Base-by-base conservation (phyloP, 2,888 invertebrate species). In the Drosophila quinaria region DNA sequence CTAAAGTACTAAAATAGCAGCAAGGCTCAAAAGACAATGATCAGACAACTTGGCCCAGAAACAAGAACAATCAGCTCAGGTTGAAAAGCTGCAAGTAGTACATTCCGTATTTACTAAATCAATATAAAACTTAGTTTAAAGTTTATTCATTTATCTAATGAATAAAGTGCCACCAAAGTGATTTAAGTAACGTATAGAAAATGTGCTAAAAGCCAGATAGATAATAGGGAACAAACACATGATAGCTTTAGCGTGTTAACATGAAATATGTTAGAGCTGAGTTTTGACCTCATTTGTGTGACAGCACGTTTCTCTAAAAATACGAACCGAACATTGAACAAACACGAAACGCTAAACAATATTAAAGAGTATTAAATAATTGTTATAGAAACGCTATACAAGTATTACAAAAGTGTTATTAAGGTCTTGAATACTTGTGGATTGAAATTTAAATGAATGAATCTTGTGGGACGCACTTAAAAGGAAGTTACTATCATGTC, bases 201-300 rank as follows among this genome's bases (percentile, higher is more conserved):
- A n/a, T 22, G 19, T 13, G 31, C 31, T n/a, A 25, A 39, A 25
- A 39, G 39, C 2, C 10, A 15, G 3, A 15, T n/a, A 9, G 5
- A 25, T 8, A 33, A 19, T 19, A 9, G 4, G 10, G 3, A 9
- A 2, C 25, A 25, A 37, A 22, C 22, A 25, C 13, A 37, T 50
- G 39, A 59, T 50, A 47, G 29, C 13, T 50, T 37, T 50, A 19
- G 59, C 59, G 59, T 59, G 59, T n/a, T 59, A 19, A 13, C 31
- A 31, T 59, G 29, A 50, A 50, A 51, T 60, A 50, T 42, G 4
- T 60, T 42, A 19, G n/a, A 31, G 37, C 51, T 4, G 9, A n/a
- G 41, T 11, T 41, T 17, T 50, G 60, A 51, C 60, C 60, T 42
- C 50, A 39, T 42, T 50, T 19, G 4, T 8, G 33, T 61, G 52